Evolutionary conservation across 2,888 invertebrate species (phyloP), one percentile per base, ranked within the genome.

Genomic region (Camponotus fellah): DNA sequence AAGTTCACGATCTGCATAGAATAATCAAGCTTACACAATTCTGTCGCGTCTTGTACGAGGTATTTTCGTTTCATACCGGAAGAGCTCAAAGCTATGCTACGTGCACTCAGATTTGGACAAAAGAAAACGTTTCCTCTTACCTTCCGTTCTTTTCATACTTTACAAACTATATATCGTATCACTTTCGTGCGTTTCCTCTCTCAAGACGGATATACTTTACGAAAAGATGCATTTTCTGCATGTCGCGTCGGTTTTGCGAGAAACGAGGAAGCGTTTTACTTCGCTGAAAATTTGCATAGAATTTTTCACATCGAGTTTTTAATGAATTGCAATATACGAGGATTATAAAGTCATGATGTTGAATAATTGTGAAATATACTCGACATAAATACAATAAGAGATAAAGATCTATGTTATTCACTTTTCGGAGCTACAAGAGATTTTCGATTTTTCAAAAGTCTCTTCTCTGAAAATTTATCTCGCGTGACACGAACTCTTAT

Each of bases 81-180:
- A 43, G 6, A 2, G 9, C 17, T 12, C 17, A 32, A 32, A 40
- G 34, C 17, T 21, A 53, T n/a, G 46, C 49, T 68, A 53, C 49
- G 26, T 40, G n/a, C 49, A 37, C 49, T 75, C 64, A 56, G 68
- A 77, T 68, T 53, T 68, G 43, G n/a, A 79, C 43, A 79, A 58
- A 40, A 37, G 49, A 12, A n/a, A 49, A 40, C 40, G 43, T 43
- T 43, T 56, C 6, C 32, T 26, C n/a, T 49, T 6, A 53, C 6
- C 26, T 43, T 69, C 32, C 43, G 58, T 58, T 69, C 77, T 58
- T 69, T 69, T 69, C 32, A 4, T 14, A 40, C 0, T 49, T 26
- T 37, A 10, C 40, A n/a, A 69, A 58, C 40, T 69, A 53, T 53
- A n/a, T n/a, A 17, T 8, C 3, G 9, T 32, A n/a, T 43, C 58